Percentiles rank a stretch among this genome's conserved stretches.
Evolutionary conservation across 2,797 vertebrate species (phyloP).

Genomic region (Myripristis jacobus): DNA sequence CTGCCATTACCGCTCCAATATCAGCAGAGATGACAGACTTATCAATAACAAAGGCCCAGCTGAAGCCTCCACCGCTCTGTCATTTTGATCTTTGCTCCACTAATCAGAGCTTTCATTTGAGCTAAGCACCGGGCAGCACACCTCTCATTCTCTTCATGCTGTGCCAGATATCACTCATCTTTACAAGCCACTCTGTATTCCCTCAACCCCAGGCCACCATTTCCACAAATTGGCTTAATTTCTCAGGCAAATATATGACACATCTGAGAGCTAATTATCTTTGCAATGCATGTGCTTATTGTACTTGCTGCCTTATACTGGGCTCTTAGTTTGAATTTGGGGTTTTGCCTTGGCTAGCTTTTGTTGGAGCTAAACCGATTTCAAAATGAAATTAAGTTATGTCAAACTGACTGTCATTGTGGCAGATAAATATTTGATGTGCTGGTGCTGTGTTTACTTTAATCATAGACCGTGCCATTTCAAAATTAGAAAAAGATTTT

Average conservation of each 20-base stretch:
- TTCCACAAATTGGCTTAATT: slow-evolving; percentile 88
- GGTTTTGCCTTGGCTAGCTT: slow-evolving; percentile 54
- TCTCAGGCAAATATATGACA: slow-evolving; percentile 85
- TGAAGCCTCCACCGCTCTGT: slow-evolving; percentile 86
- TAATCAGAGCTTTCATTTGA: slow-evolving; percentile 90
- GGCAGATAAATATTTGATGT: slow-evolving; percentile 50
- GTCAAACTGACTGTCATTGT: slow-evolving; percentile 50
- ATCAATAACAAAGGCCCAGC: slow-evolving; percentile 92
- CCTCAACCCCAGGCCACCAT: slow-evolving; percentile 84
- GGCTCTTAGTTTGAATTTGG: slow-evolving; percentile 46
- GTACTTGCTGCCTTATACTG: slow-evolving; percentile 62
- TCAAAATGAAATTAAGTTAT: slow-evolving; percentile 69
- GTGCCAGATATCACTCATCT: slow-evolving; percentile 84
- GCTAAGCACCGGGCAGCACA: slow-evolving; percentile 85
- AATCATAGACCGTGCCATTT: slow-evolving; percentile 5
- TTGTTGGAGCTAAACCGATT: slow-evolving; percentile 73
- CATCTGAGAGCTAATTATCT: slow-evolving; percentile 82
- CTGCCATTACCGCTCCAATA: slow-evolving; percentile 95
- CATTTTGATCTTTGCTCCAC: slow-evolving; percentile 92
- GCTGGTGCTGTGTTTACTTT: slow-evolving; percentile 40
- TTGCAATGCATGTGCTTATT: slow-evolving; percentile 67
- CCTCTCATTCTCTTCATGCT: slow-evolving; percentile 85
- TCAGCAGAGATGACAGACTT: slow-evolving; percentile 95
- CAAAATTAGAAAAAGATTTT: slow-evolving; percentile 25
- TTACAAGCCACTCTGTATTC: slow-evolving; percentile 85